Conservation (phyloP, 2,888 invertebrate genomes). For the Mantis religiosa region DNA sequence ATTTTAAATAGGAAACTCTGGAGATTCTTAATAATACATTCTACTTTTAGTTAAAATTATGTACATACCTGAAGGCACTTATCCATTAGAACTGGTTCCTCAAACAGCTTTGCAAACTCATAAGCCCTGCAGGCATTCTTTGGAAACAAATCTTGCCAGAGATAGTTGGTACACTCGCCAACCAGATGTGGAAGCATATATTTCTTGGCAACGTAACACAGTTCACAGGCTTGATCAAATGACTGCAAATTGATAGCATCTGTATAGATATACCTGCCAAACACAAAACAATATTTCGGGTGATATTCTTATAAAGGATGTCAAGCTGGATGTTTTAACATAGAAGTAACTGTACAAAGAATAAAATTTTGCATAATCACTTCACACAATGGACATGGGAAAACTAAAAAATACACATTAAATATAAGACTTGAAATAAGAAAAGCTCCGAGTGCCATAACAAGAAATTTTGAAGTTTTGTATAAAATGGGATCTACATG, state of each 20-base stretch:
- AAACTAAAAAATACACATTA: no score
- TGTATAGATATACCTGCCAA: conserved; percentile 70
- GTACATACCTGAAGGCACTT: conserved; percentile 66
- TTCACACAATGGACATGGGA: no score
- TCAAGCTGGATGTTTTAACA: not conserved
- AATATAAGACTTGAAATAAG: no score
- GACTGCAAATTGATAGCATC: conserved; percentile 74
- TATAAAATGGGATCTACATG: no score
- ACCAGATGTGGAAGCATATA: conserved; percentile 82
- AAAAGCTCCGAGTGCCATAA: no score
- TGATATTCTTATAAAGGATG: not conserved
- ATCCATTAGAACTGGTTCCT: conserved; percentile 74
- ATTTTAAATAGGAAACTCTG: no score
- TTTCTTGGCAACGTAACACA: conserved; percentile 85
- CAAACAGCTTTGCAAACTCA: conserved; percentile 81
- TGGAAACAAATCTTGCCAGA: conserved; percentile 77
- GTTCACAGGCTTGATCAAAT: conserved; percentile 80
- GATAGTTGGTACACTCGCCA: conserved; percentile 74
- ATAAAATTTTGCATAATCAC: not conserved
- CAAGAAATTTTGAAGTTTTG: no score
- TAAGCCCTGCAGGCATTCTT: conserved; percentile 81
- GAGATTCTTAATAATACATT: no score
- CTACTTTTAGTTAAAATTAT: not conserved
- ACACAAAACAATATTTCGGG: not conserved
- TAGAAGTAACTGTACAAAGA: not conserved